Evolutionary conservation across 2,888 invertebrate genomes (phyloP).

Genomic region (Cylindroiulus punctatus): DNA sequence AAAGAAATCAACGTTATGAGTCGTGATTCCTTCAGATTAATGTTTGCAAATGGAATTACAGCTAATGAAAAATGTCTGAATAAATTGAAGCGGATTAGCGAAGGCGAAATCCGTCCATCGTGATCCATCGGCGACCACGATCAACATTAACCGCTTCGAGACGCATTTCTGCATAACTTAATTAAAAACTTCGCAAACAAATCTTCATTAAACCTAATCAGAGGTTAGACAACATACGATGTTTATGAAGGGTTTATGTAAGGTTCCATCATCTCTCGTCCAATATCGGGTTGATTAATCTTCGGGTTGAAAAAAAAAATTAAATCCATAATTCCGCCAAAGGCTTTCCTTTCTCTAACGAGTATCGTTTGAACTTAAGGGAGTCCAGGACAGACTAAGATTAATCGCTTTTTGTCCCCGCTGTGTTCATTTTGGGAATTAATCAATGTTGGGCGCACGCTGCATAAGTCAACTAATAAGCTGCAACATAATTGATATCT

Average conservation of each 20-base stretch:
- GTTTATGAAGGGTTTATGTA: constrained; percentile 7
- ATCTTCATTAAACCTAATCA: constrained; percentile 25
- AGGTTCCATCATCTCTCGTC: constrained; percentile 20
- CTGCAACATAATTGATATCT: constrained; percentile 31
- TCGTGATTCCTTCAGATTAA: not conserved
- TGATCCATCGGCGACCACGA: not conserved
- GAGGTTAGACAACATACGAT: not conserved
- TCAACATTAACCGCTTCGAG: not conserved
- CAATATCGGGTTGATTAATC: constrained; percentile 8
- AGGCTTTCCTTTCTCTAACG: constrained; percentile 13
- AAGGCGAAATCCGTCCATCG: not conserved
- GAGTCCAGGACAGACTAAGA: constrained; percentile 34
- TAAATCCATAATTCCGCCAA: constrained; percentile 30
- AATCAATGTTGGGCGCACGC: constrained; percentile 6
- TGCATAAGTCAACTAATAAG: not conserved
- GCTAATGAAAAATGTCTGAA: not conserved
- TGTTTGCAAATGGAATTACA: not conserved
- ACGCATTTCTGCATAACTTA: not conserved
- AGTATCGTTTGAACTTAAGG: not conserved
- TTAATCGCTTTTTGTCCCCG: constrained; percentile 23
- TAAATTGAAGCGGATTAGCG: not conserved
- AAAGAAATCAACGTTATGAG: too few species aligned
- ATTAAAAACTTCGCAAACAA: constrained; percentile 14
- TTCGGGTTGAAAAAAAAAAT: not conserved
- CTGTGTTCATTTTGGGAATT: constrained; percentile 43